These are phyloP conservation scores for Zalophus californianus DNA, from an alignment of 2,797 vertebrate genomes.

Conservation along the genomic window DNA sequence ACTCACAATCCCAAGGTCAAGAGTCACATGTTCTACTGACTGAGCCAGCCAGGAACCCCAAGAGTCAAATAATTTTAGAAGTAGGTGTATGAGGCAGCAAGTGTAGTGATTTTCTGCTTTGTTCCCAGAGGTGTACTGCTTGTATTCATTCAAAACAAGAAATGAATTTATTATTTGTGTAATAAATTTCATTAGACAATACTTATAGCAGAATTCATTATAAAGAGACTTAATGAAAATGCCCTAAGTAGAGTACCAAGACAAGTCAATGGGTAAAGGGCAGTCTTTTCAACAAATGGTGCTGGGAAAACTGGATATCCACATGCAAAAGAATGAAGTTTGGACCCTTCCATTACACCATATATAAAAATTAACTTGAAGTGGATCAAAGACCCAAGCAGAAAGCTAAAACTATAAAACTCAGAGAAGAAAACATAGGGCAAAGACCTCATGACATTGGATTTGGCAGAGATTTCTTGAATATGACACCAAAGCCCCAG, in stretches of 20 bases:
- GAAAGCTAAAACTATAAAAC: neutral
- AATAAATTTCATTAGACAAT: neutral
- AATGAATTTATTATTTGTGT: neutral
- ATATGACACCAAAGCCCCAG: neutral
- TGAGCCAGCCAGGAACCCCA: neutral
- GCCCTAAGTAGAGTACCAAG: neutral
- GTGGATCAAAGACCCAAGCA: neutral
- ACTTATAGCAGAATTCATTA: neutral
- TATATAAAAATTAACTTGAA: neutral
- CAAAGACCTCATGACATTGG: neutral
- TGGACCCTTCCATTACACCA: neutral
- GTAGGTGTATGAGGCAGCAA: neutral
- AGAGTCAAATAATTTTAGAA: neutral
- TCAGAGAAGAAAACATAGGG: neutral
- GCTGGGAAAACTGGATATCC: neutral
- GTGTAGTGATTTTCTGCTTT: neutral
- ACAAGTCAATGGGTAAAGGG: neutral
- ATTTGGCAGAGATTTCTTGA: neutral
- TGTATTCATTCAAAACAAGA: neutral
- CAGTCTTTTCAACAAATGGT: neutral
- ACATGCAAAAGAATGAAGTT: neutral
- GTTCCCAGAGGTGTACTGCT: neutral
- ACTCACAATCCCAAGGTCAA: neutral
- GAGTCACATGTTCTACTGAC: neutral
- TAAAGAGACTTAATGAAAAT: neutral